Evolutionary conservation across 2,888 invertebrate species (phyloP).

Genomic region (Nymphalis polychloros): DNA sequence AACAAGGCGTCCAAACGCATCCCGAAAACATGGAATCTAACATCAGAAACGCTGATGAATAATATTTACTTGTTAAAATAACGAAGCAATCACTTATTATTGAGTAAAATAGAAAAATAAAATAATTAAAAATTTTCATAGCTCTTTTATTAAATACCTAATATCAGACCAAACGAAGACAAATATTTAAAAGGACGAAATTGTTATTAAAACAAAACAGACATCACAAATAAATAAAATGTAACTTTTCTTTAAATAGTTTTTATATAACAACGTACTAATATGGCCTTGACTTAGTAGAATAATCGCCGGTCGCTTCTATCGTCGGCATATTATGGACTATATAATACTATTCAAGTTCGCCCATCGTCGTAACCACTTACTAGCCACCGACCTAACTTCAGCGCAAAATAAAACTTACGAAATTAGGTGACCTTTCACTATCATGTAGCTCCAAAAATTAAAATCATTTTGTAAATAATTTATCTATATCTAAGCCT

Average conservation of each 20-base stretch:
- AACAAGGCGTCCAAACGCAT: background rate
- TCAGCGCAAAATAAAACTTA: background rate
- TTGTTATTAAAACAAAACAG: too few relatives aligned
- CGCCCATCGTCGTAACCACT: constrained; percentile 41
- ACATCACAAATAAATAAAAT: too few relatives aligned
- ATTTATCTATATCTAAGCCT: too few relatives aligned
- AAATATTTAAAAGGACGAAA: too few relatives aligned
- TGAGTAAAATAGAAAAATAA: too few relatives aligned
- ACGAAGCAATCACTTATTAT: too few relatives aligned
- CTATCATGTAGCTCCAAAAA: background rate
- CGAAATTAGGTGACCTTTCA: background rate
- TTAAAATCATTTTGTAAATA: background rate
- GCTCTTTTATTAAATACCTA: too few relatives aligned
- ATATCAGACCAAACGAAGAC: too few relatives aligned
- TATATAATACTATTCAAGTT: constrained; percentile 56
- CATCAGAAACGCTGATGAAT: too few relatives aligned
- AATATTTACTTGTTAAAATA: too few relatives aligned
- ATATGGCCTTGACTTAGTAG: constrained; percentile 27
- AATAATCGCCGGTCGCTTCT: constrained; percentile 44
- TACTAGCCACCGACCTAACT: constrained; percentile 47
- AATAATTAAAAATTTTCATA: too few relatives aligned
- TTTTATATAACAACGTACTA: constrained; percentile 3
- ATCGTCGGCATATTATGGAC: constrained; percentile 36
- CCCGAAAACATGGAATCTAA: too few relatives aligned
- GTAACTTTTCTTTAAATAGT: background rate